Evolutionary conservation across 1,140 invertebrate genomes (phyloP).

Genomic region (Papilio helenus): DNA sequence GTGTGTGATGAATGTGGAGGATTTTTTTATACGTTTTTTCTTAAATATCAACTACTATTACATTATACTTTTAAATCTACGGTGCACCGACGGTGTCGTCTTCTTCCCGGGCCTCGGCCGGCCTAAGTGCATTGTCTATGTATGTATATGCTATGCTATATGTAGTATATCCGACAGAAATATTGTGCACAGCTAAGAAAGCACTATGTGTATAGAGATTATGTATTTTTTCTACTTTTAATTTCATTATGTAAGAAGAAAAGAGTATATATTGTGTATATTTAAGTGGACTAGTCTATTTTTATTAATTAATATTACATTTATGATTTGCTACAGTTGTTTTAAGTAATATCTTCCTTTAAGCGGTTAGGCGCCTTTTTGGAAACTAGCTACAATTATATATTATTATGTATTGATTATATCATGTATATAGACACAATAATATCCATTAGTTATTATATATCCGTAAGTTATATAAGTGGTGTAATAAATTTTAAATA

Average conservation of each 20-base stretch:
- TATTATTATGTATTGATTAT: slow-evolving; percentile 21
- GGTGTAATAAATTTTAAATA: slow-evolving; percentile 1
- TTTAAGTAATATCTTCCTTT: slow-evolving; percentile 22
- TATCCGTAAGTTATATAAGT: neutral
- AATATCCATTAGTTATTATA: slow-evolving; percentile 4
- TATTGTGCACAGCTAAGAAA: slow-evolving; percentile 54
- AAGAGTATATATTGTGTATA: slow-evolving; percentile 39
- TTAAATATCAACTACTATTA: slow-evolving; percentile 30
- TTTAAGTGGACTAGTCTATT: slow-evolving; percentile 45
- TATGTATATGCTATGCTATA: neutral
- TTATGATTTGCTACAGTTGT: slow-evolving; percentile 32
- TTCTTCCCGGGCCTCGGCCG: neutral
- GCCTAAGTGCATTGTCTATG: slow-evolving; percentile 46
- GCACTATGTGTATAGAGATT: slow-evolving; percentile 53
- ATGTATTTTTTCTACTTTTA: slow-evolving; percentile 41
- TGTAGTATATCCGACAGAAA: slow-evolving; percentile 44
- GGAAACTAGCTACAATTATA: slow-evolving; percentile 33
- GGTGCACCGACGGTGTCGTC: slow-evolving; percentile 15
- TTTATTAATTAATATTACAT: slow-evolving; percentile 34
- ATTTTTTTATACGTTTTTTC: slow-evolving; percentile 18
- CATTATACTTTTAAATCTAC: slow-evolving; percentile 17
- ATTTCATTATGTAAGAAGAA: slow-evolving; percentile 45
- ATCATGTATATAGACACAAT: slow-evolving; percentile 25
- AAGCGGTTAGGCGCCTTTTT: slow-evolving; percentile 34
- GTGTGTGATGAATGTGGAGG: neutral